A percentile compares a stretch with the other conserved stretches of the same genome.
Conservation (phyloP, 2,888 invertebrate species). For the Bembecia ichneumoniformis region DNA sequence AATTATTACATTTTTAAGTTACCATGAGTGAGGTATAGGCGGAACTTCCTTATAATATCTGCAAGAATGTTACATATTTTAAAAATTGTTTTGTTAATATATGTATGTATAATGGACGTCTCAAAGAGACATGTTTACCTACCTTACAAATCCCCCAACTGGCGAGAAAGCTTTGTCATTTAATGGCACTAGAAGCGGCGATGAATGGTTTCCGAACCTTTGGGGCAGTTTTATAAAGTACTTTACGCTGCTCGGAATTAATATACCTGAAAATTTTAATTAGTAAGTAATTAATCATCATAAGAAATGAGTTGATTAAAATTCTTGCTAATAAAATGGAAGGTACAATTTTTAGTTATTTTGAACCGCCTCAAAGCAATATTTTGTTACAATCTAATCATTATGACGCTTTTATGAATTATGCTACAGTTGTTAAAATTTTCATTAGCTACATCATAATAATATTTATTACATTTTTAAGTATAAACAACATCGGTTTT, state of each 20-base stretch:
- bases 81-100: not conserved
- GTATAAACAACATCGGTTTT: too few relatives aligned
- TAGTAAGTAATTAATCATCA: too few relatives aligned
- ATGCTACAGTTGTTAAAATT: too few relatives aligned
- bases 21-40: conserved; percentile 54
- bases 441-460: too few relatives aligned
- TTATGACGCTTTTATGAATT: too few relatives aligned
- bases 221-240: conserved; percentile 55
- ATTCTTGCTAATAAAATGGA: too few relatives aligned
- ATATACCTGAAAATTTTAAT: conserved; percentile 28
- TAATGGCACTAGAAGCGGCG: conserved; percentile 44
- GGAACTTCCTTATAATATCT: conserved; percentile 65
- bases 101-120: too few relatives aligned
- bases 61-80: conserved; percentile 14
- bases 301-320: too few relatives aligned
- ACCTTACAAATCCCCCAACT: conserved; percentile 59
- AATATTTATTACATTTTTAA: too few relatives aligned
- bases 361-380: too few relatives aligned
- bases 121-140: conserved; percentile 4
- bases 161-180: conserved; percentile 56
- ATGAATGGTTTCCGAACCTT: conserved; percentile 19
- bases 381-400: too few relatives aligned
- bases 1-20: conserved; percentile 4
- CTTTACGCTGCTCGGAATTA: conserved; percentile 58
- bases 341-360: too few relatives aligned